Percentiles rank a stretch among this genome's conserved stretches.
These are phyloP conservation scores for Chauna torquata DNA, from an alignment of 2,113 vertebrate species.

Conservation along the genomic window DNA sequence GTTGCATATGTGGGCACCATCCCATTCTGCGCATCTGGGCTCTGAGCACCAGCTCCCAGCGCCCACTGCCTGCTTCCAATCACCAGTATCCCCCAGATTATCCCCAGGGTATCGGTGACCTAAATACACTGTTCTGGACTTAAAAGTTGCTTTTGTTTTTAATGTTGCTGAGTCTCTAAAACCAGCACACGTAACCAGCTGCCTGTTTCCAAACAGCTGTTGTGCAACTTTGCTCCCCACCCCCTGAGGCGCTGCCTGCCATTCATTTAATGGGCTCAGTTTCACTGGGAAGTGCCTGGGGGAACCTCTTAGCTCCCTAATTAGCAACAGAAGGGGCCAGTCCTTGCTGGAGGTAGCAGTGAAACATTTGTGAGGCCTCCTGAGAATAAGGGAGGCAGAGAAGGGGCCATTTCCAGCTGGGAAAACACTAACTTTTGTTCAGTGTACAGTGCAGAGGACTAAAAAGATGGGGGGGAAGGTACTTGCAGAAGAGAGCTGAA, in stretches of 20 bases:
- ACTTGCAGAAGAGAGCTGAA: background rate
- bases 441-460: background rate
- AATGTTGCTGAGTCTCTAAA: conserved; percentile 22
- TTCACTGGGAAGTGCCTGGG: conserved; percentile 57
- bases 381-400: background rate
- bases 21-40: rapidly evolving
- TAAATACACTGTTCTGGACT: background rate
- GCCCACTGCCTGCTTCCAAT: background rate
- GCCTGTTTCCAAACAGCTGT: conserved; percentile 51
- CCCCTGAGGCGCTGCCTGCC: background rate
- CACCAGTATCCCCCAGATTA: background rate
- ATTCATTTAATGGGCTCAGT: conserved; percentile 24
- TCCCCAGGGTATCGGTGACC: background rate
- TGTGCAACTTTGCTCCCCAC: background rate
- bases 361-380: conserved; percentile 32
- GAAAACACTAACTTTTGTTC: conserved; percentile 26
- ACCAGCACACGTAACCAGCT: background rate
- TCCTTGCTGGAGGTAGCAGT: conserved; percentile 10
- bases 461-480: background rate
- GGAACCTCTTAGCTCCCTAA: conserved; percentile 37
- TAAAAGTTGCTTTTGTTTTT: conserved; percentile 59
- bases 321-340: conserved; percentile 42
- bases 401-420: conserved; percentile 12
- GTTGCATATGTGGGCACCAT: background rate
- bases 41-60: background rate